These are phyloP conservation scores for Drosophila miranda DNA, from an alignment of 1,140 invertebrate genomes.

Conservation along the genomic window DNA sequence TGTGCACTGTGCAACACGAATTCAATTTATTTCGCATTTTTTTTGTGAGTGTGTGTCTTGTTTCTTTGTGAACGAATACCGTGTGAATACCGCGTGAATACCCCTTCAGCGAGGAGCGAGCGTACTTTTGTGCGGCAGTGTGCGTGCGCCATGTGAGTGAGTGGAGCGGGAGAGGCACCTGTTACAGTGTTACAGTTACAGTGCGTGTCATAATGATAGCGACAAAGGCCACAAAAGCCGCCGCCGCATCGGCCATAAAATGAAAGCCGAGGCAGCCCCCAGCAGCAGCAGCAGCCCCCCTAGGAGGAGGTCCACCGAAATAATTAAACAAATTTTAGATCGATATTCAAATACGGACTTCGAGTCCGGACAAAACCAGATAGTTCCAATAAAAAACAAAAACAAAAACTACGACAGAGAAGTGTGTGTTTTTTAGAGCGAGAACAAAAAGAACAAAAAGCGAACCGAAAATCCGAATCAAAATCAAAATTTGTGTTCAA, in stretches of 20 bases:
- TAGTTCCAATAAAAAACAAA: slow-evolving; percentile 17
- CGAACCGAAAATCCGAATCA: slow-evolving; percentile 21
- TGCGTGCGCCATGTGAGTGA: too few relatives aligned
- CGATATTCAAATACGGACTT: slow-evolving; percentile 20
- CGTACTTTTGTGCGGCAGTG: too few relatives aligned
- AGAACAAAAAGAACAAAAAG: slow-evolving; percentile 10
- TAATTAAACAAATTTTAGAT: slow-evolving; percentile 62
- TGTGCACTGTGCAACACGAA: not conserved
- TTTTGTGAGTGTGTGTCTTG: slow-evolving; percentile 33
- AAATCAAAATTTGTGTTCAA: slow-evolving; percentile 26
- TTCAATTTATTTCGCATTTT: slow-evolving; percentile 18
- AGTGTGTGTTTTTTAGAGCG: not conserved
- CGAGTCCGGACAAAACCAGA: slow-evolving; percentile 20
- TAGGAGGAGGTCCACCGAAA: slow-evolving; percentile 50
- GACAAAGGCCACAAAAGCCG: slow-evolving; percentile 19
- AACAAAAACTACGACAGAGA: slow-evolving; percentile 15
- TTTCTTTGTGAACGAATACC: slow-evolving; percentile 55
- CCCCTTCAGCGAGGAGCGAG: too few relatives aligned
- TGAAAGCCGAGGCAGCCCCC: slow-evolving; percentile 63
- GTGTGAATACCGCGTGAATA: not conserved
- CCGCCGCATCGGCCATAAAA: slow-evolving; percentile 25
- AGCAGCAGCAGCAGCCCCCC: slow-evolving; percentile 49
- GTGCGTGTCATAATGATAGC: slow-evolving; percentile 37
- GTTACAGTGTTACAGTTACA: slow-evolving; percentile 4
- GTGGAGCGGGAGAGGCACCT: not conserved